These are phyloP conservation scores for Campoletis raptor DNA, from an alignment of 2,888 invertebrate species.

Conservation along the genomic window DNA sequence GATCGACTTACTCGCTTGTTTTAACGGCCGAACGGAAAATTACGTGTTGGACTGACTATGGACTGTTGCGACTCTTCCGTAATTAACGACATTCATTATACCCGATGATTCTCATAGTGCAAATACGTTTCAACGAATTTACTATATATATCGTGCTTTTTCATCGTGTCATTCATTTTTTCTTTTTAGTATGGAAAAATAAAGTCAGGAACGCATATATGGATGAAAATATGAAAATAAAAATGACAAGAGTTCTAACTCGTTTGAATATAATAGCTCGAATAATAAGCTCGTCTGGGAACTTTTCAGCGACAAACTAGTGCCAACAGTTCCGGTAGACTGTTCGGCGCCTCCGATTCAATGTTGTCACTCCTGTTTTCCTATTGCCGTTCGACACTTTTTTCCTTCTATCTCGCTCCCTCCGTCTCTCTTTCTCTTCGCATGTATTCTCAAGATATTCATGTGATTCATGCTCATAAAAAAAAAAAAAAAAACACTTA, in stretches of 20 bases:
- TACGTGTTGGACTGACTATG: constrained; percentile 46
- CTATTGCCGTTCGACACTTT: constrained; percentile 32
- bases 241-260: not conserved
- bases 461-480: not conserved
- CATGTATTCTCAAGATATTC: not conserved
- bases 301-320: constrained; percentile 43
- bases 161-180: constrained; percentile 38
- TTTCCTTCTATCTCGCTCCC: not conserved
- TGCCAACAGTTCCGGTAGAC: constrained; percentile 61
- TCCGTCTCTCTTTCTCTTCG: not conserved
- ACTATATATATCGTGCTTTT: not conserved
- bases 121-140: not conserved
- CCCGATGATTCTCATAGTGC: constrained; percentile 24
- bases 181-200: constrained; percentile 33
- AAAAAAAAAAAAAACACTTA: not conserved
- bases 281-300: constrained; percentile 23
- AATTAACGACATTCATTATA: constrained; percentile 46
- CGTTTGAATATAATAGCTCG: constrained; percentile 25
- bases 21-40: constrained; percentile 61
- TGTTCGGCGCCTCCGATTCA: constrained; percentile 68
- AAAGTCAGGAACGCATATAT: not conserved
- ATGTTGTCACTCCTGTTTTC: constrained; percentile 32
- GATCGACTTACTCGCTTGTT: constrained; percentile 7
- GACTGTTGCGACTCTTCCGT: constrained; percentile 7
- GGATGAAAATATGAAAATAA: not conserved